These are phyloP conservation scores for Crotophaga sulcirostris DNA, from an alignment of 2,113 vertebrate species.

Conservation along the genomic window DNA sequence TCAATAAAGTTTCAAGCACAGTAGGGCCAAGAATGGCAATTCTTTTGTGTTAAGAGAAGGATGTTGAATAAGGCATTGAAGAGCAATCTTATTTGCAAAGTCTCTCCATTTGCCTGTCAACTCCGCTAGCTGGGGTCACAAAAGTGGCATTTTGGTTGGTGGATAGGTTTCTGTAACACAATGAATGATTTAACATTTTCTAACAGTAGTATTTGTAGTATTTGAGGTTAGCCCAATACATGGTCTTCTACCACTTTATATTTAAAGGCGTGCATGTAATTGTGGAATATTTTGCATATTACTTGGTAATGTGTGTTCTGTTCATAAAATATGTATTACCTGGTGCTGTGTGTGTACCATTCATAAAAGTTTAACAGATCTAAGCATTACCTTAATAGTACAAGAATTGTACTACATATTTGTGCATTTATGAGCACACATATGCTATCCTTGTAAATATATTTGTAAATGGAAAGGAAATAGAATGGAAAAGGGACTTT, in stretches of 20 bases:
- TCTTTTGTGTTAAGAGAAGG: not conserved
- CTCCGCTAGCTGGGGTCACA: not conserved
- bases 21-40: not conserved
- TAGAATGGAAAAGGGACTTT: not conserved
- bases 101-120: not conserved
- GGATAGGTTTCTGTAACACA: not conserved
- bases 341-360: not conserved
- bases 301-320: not conserved
- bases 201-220: not conserved
- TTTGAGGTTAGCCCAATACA: not conserved
- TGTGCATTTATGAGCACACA: conserved; percentile 4
- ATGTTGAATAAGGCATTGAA: not conserved
- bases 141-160: not conserved
- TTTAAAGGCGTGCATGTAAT: not conserved
- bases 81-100: not conserved
- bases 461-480: conserved; percentile 8
- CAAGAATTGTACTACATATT: not conserved
- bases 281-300: conserved; percentile 16
- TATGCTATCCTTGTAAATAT: not conserved
- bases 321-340: conserved; percentile 39
- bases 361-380: conserved; percentile 40
- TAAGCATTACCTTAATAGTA: conserved; percentile 4
- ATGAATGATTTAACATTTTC: not conserved
- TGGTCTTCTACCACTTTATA: conserved; percentile 2
- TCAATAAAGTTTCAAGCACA: not conserved